Base-by-base conservation (phyloP, 2,888 invertebrate species). In the Polydrusus pterygomalis region DNA sequence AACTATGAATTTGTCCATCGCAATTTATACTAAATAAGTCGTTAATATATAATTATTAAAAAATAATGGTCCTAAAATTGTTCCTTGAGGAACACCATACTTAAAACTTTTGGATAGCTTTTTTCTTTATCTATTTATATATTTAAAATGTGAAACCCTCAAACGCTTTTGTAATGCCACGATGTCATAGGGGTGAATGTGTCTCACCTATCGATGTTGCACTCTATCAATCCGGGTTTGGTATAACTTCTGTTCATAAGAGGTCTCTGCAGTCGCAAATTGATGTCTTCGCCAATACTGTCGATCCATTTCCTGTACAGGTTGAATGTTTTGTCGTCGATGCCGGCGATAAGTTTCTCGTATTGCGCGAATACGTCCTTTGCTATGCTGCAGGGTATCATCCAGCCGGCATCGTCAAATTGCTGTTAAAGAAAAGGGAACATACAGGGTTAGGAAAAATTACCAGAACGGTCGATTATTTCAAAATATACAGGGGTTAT, bases 201-300 rank as follows among this genome's bases (percentile, higher is more conserved):
- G 1, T 17, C 45, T 86, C 85, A 93, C 93, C 91, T 90, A 85
- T 96, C 95, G 80, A 96, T 93, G 85, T 96, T 96, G 85, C 93
- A 93, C 85, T 95, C 93, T 77, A 96, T 85, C 60, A 94, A 88
- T 0, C 93, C 94, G 17, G 91, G 90, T 69, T 91, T 90, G 5
- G 88, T 88, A 17, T 87, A 84, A 83, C 93, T 94, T 77, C 92
- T 91, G 75, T 91, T 88, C 91, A 97, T 92, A 70, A 97, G 87
- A 0, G 94, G 92, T 54, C 92, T 90, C 82, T 95, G 93, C 25
- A 95, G 86, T 54, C 91, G 90, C 0, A 87, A 86, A 0, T 88
- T 87, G 63, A 91, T 89, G 85, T 92, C 91, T 63, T 91, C 91
- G 15, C 92, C 92, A 17, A 92, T 84, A 73, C 90, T 89, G 77